These are phyloP conservation scores for Drosophila macrospina DNA, from an alignment of 2,888 invertebrate species.

Conservation along the genomic window DNA sequence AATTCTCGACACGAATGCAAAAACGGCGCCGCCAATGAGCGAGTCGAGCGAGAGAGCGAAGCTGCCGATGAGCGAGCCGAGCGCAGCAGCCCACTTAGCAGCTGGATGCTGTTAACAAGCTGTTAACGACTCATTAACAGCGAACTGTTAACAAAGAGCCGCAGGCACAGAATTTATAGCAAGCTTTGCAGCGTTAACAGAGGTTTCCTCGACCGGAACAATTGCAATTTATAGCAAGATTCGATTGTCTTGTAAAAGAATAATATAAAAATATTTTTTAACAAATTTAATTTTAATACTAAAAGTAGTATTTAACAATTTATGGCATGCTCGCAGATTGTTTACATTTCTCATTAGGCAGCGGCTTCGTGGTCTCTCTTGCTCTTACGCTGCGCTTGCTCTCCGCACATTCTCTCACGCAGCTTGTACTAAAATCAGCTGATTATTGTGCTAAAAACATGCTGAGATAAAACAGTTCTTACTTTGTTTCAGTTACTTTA, in stretches of 20 bases:
- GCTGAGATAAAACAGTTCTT: conserved; percentile 1
- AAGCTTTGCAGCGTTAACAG: conserved; percentile 27
- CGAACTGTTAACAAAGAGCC: conserved; percentile 16
- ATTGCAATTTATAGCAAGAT: not conserved
- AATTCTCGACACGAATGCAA: conserved; percentile 23
- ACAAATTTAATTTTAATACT: no score
- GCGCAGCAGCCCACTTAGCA: conserved; percentile 43
- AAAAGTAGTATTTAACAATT: conserved; percentile 11
- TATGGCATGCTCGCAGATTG: conserved; percentile 67
- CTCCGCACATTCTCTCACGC: conserved; percentile 39
- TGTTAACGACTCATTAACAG: conserved; percentile 14
- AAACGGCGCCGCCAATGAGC: conserved; percentile 50
- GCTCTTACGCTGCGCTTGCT: conserved; percentile 19
- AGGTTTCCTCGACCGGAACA: fast-evolving
- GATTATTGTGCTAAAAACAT: conserved; percentile 57
- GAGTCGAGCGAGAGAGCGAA: conserved; percentile 47
- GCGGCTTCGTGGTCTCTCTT: conserved; percentile 32
- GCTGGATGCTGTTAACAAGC: conserved; percentile 41
- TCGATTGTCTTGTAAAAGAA: not conserved
- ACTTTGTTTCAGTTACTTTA: not conserved
- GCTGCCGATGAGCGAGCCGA: conserved; percentile 45
- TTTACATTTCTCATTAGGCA: conserved; percentile 59
- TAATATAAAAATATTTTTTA: not conserved
- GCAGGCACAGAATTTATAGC: conserved; percentile 39
- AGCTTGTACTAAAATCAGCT: conserved; percentile 72